Evolutionary conservation across 2,113 vertebrate genomes (phyloP).

Genomic region (Dipodomys ordii): DNA sequence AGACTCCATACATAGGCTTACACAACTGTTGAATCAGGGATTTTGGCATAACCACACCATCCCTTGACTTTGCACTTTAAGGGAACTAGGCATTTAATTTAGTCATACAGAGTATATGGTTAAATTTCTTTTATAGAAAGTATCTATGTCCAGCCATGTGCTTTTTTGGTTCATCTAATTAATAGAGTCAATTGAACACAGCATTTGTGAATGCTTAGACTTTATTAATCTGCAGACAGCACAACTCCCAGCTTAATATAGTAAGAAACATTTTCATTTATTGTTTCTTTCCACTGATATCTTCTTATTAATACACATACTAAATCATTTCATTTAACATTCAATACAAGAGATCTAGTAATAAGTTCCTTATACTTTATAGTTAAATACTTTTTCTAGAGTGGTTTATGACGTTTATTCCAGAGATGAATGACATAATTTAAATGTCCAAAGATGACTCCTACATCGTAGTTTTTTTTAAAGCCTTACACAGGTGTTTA

Average conservation of each 20-base stretch:
- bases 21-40: not conserved
- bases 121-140: not conserved
- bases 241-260: not conserved
- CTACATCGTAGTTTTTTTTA: not conserved
- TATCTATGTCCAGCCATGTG: too few species aligned
- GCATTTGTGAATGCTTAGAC: not conserved
- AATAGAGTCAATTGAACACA: not conserved
- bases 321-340: not conserved
- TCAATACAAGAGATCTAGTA: not conserved
- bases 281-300: not conserved
- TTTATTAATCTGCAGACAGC: not conserved
- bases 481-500: not conserved
- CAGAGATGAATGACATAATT: not conserved
- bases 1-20: not conserved
- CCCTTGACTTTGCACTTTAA: not conserved
- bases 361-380: not conserved
- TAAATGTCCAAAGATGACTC: slow-evolving; percentile 32
- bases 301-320: not conserved
- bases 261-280: not conserved
- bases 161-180: too few species aligned
- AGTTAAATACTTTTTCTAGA: not conserved
- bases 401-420: slow-evolving; percentile 2
- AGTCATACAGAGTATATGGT: not conserved
- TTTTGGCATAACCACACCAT: not conserved
- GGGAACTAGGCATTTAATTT: not conserved